Base-by-base conservation (phyloP, 2,888 invertebrate species). In the Hoplodrina ambigua region DNA sequence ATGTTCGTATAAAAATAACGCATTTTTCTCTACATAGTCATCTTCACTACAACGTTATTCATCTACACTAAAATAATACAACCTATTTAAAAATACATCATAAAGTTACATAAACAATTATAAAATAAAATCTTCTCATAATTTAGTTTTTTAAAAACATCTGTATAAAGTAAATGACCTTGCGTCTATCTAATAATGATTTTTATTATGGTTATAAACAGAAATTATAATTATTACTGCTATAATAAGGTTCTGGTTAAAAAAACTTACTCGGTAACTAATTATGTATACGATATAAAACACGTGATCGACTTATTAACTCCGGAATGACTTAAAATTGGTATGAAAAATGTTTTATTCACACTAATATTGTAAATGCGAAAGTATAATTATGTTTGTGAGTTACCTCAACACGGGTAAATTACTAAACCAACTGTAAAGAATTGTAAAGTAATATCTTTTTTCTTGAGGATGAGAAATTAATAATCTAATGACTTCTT, bases 171-270 rank as follows among this genome's bases (percentile, higher is more conserved):
- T 63, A 53, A 65, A 68, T 49, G 55, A 55, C 75, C 79, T 79
- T 75, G 69, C 50, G 5, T 57, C 10, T 52, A 19, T 65, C 17
- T 72, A 44, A 63, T 74, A 54, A 69, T 72, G 17, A 13, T 65
- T 71, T 67, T 69, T 67, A 75, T 75, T 60, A 60, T 55, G 15
- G 63, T 63, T 60, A 59, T 70, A 53, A 70, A 50, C 61, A 62
- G n/a, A 68, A 56, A 44, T 33, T 37, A 56, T 62, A 41, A 41
- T 41, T 8, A 44, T 57, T 56, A 50, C 17, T 30, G 25, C 46
- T 33, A 11, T 65, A 58, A 41, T 55, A 52, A 69, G 25, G 30
- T 62, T 56, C 8, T 64, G 15, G 1, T 19, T 15, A 19, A 25
- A 59, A 25, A 72, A 66, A 19, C 33, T 58, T n/a, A 50, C 3